Conservation (phyloP, 2,113 vertebrate species). For the Aegypius monachus region DNA sequence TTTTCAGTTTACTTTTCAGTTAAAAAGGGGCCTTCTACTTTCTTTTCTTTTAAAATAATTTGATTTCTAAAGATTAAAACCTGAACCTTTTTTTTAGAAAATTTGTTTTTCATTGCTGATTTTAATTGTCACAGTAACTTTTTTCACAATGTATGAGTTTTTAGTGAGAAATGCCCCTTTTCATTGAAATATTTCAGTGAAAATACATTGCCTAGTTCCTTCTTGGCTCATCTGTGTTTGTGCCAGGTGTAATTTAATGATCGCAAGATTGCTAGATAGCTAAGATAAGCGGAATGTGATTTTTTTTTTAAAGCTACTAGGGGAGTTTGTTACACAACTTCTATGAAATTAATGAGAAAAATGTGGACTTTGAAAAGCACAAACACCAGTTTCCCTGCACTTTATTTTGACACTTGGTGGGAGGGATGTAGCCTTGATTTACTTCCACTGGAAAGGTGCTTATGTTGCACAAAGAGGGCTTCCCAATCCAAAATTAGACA, state of each 20-base stretch:
- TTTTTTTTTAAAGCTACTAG: background rate
- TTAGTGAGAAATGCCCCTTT: background rate
- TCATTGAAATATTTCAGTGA: background rate
- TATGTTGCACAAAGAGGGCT: background rate
- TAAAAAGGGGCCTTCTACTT: background rate
- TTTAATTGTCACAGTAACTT: background rate
- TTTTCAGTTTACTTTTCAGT: background rate
- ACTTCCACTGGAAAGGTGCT: background rate
- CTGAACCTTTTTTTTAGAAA: background rate
- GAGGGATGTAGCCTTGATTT: background rate
- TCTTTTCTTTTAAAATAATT: background rate
- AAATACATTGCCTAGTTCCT: background rate
- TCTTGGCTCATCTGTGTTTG: background rate
- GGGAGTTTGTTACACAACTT: background rate
- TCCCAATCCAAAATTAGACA: background rate
- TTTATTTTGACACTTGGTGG: background rate
- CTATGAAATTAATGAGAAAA: conserved; percentile 6
- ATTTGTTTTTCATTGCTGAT: background rate
- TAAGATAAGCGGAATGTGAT: background rate
- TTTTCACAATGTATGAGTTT: background rate
- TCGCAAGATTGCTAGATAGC: background rate
- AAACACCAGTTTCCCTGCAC: background rate
- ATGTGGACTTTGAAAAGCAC: background rate
- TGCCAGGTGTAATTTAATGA: background rate
- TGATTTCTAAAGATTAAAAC: background rate